Base-by-base conservation (phyloP, 2,113 vertebrate genomes). In the Heptranchias perlo region DNA sequence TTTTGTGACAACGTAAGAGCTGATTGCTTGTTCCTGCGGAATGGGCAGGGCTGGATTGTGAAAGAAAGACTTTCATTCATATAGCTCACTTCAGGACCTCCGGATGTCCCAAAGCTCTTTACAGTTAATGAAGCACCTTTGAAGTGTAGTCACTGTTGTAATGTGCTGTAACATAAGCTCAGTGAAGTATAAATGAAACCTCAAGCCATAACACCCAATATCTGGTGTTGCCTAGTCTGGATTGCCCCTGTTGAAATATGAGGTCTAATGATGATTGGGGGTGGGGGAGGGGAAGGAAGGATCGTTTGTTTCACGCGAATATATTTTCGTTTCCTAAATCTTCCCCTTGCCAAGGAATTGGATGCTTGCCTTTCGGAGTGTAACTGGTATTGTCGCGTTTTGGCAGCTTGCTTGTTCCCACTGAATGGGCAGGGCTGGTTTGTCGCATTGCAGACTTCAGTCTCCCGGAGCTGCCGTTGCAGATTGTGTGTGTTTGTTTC, bases 381-480 rank as follows among this genome's bases (percentile, higher is more conserved):
- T 78, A 35, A 35, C 49, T 58, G 87, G 1, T 58, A 54, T 91
- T 54, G 87, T 28, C 16, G 4, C 52, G 49, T 87, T 87, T 87
- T 47, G 49, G 4, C 25, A 49, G 49, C 47, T 52, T 52, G 49
- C 49, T 86, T 86, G 82, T 47, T 54, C 49, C 49, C 25, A 49
- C 28, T 91, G 87, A 58, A 91, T 58, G 89, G 54, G 54, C 16
- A 39, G 89, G 87, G 35, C 89, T 93, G 89, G 58, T 62, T 93
- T 93, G 89, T 62, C 89, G 89, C 89, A 93, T 62, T 93, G 89
- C 89, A 93, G 89, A n/a, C 89, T 62, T 93, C 89, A n/a, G 58
- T 62, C 39, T 93, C 5, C 58, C 35, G 87, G 52, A 61, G 13
- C 31, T 91, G 87, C 54, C 87, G 61, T n/a, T 91, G 25, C 14